These are phyloP conservation scores for Poeciliopsis infans DNA, from an alignment of 2,797 vertebrate species.

Conservation along the genomic window DNA sequence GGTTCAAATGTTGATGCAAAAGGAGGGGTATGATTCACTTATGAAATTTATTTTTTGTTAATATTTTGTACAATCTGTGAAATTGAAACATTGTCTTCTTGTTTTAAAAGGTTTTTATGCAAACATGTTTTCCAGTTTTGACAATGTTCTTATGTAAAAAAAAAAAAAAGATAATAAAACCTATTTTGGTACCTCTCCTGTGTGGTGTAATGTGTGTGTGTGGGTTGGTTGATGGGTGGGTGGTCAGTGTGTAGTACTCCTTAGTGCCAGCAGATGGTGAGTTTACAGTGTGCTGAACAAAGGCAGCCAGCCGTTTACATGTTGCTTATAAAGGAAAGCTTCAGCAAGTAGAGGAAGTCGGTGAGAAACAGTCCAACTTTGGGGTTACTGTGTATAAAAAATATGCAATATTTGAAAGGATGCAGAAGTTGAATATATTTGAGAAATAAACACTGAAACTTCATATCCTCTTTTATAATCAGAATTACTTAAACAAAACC, in stretches of 20 bases:
- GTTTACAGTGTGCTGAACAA: conserved; percentile 2
- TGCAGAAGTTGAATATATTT: neutral
- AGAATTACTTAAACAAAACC: neutral
- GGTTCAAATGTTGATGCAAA: conserved; percentile 68
- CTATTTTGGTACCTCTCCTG: conserved; percentile 84
- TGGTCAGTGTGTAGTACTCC: conserved; percentile 39
- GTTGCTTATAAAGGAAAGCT: neutral
- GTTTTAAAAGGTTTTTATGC: conserved; percentile 85
- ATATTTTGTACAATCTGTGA: conserved; percentile 83
- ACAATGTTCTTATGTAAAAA: conserved; percentile 74
- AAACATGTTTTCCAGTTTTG: conserved; percentile 81
- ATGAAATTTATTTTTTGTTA: conserved; percentile 59
- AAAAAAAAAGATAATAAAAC: conserved; percentile 76
- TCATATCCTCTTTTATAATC: neutral
- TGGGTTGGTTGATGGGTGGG: conserved; percentile 8
- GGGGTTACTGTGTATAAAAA: no score
- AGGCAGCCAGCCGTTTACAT: neutral
- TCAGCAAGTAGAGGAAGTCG: neutral
- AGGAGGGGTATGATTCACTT: conserved; percentile 58
- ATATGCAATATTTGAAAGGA: no score
- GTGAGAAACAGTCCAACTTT: no score
- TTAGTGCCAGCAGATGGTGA: conserved; percentile 53
- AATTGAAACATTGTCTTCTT: conserved; percentile 74
- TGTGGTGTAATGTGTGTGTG: conserved; percentile 26
- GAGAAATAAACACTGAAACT: neutral